phyloP scores from a whole-genome alignment of 2,797 vertebrate species.

The Hemitrygon akajei region DNA sequence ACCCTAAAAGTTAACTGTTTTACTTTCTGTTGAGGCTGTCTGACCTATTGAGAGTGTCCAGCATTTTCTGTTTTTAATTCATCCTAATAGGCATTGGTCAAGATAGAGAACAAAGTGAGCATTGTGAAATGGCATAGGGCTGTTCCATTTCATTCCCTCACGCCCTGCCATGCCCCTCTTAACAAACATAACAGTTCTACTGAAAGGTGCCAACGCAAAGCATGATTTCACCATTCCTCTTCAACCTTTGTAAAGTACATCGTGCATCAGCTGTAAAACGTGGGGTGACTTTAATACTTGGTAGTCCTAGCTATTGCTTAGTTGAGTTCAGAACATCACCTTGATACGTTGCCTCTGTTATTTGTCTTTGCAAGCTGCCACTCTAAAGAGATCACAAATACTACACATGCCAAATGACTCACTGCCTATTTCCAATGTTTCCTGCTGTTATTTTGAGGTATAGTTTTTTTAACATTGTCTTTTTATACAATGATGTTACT shows the following conservation, averaged over 20 bases:
- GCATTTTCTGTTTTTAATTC: not conserved
- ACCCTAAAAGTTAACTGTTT: too few species aligned
- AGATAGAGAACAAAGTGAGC: not conserved
- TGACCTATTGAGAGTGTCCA: too few species aligned
- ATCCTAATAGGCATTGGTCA: not conserved
- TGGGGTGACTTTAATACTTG: too few species aligned
- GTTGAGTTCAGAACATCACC: too few species aligned
- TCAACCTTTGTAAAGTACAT: not conserved
- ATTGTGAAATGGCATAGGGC: not conserved
- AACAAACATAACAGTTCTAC: slow-evolving; percentile 17
- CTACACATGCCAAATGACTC: not conserved
- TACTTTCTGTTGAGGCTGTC: too few species aligned
- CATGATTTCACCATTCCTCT: not conserved
- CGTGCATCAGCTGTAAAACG: too few species aligned
- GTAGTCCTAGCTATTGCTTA: too few species aligned
- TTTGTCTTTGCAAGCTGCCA: too few species aligned
- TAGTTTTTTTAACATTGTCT: slow-evolving; percentile 41
- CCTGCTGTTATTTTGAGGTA: too few species aligned
- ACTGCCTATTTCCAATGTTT: slow-evolving; percentile 26
- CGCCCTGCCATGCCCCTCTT: slow-evolving; percentile 40
- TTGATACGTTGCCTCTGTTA: too few species aligned
- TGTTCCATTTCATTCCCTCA: slow-evolving; percentile 40
- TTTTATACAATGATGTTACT: slow-evolving; percentile 41
- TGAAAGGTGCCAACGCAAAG: not conserved
- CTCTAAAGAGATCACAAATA: too few species aligned